Evolutionary conservation across 2,888 invertebrate species (phyloP).

Genomic region (Arenicola marina): DNA sequence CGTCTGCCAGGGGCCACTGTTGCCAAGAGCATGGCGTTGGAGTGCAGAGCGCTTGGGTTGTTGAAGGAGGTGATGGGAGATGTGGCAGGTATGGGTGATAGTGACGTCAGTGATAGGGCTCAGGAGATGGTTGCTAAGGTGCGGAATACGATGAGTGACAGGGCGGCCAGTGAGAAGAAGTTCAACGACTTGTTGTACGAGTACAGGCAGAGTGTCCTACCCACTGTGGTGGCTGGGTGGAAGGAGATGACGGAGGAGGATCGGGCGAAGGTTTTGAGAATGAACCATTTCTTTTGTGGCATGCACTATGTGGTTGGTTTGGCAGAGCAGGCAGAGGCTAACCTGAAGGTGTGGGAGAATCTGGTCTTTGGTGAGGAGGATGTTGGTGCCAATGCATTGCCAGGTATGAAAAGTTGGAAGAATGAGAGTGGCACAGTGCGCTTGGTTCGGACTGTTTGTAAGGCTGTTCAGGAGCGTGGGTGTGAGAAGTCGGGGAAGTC

Average conservation of each 20-base stretch:
- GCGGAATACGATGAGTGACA: neutral
- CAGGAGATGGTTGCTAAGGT: neutral
- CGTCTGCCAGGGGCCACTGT: neutral
- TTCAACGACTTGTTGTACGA: neutral
- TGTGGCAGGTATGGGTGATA: neutral
- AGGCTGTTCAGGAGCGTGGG: neutral
- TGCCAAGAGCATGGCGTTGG: neutral
- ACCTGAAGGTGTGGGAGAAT: neutral
- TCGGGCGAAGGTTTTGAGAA: neutral
- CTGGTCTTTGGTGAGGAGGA: neutral
- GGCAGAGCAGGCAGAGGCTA: constrained; percentile 1
- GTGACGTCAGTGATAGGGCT: neutral
- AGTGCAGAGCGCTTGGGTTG: neutral
- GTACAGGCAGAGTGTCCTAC: neutral
- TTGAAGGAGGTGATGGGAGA: neutral
- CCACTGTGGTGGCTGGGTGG: neutral
- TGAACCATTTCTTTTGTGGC: constrained; percentile 3
- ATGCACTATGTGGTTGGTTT: neutral
- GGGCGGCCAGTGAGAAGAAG: neutral
- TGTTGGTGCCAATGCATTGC: neutral
- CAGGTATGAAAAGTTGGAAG: neutral
- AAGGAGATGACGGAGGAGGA: neutral
- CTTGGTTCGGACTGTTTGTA: neutral
- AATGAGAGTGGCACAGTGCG: neutral
- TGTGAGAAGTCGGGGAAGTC: neutral